Percentiles rank a stretch among this genome's conserved stretches.
Evolutionary conservation across 1,140 invertebrate genomes (phyloP).

Genomic region (Oncopodura yosiiana): DNA sequence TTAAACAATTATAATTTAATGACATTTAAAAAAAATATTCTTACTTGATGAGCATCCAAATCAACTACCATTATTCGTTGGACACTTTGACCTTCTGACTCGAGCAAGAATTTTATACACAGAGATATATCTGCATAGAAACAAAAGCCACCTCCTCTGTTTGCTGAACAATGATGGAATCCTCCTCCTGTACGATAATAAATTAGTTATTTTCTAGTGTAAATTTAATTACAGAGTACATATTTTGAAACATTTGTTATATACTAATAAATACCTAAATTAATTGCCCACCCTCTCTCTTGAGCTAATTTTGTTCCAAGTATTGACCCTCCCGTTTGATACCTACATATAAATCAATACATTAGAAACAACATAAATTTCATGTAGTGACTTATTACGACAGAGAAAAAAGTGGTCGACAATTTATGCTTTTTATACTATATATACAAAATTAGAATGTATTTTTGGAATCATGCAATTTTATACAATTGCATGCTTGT

Average conservation of each 20-base stretch:
- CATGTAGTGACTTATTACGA: too few relatives aligned
- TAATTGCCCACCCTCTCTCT: constrained; percentile 73
- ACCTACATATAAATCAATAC: constrained; percentile 43
- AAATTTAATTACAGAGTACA: too few relatives aligned
- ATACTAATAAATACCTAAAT: too few relatives aligned
- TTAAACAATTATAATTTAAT: neutral
- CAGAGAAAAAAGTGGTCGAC: too few relatives aligned
- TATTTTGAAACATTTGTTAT: too few relatives aligned
- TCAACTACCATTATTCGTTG: constrained; percentile 73
- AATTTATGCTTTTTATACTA: too few relatives aligned
- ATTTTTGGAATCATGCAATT: too few relatives aligned
- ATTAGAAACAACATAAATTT: neutral
- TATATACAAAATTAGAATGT: too few relatives aligned
- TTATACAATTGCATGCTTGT: too few relatives aligned
- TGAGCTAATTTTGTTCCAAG: constrained; percentile 67
- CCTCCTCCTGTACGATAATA: too few relatives aligned
- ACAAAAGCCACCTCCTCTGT: constrained; percentile 73
- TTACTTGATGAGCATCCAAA: constrained; percentile 72
- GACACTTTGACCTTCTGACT: constrained; percentile 47
- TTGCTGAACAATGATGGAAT: constrained; percentile 67
- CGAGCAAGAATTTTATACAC: constrained; percentile 57
- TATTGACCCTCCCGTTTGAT: constrained; percentile 72
- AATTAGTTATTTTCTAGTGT: too few relatives aligned
- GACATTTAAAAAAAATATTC: neutral
- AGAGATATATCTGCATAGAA: constrained; percentile 79